Evolutionary conservation across 1,140 invertebrate genomes (phyloP).

Genomic region (Aphelenchoides avenae): DNA sequence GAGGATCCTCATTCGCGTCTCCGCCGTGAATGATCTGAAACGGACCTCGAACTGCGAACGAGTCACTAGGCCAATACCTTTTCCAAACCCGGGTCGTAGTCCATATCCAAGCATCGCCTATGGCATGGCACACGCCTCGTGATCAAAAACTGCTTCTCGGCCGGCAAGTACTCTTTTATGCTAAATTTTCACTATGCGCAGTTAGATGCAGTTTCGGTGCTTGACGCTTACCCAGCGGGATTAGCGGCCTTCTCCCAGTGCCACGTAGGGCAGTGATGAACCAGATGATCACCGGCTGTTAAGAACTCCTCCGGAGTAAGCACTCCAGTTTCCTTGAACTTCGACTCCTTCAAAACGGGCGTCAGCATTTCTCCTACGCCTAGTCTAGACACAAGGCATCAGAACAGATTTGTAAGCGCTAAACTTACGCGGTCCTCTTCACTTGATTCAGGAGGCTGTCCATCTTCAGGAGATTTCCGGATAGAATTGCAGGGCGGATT

Average conservation of each 20-base stretch:
- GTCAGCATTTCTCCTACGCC: conserved; percentile 92
- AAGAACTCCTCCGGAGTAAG: conserved; percentile 73
- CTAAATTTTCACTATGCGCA: conserved; percentile 74
- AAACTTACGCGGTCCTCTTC: conserved; percentile 23
- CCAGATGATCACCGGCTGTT: conserved; percentile 80
- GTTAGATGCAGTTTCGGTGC: conserved; percentile 54
- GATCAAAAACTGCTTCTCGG: conserved; percentile 93
- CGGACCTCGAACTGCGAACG: conserved; percentile 1
- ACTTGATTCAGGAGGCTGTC: conserved; percentile 34
- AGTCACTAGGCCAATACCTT: conserved; percentile 63
- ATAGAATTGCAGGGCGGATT: too few relatives aligned
- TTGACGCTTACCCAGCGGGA: conserved; percentile 61
- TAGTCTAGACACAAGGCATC: too few relatives aligned
- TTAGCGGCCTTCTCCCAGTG: conserved; percentile 85
- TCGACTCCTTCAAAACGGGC: conserved; percentile 93
- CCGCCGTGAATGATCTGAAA: conserved; percentile 68
- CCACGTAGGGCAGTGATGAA: conserved; percentile 99
- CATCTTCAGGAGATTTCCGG: too few relatives aligned
- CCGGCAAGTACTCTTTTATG: conserved; percentile 38
- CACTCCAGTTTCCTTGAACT: conserved; percentile 95
- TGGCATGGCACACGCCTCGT: conserved; percentile 74
- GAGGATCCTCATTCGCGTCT: conserved; percentile 75
- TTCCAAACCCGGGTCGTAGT: conserved; percentile 81
- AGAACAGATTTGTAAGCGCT: background rate
- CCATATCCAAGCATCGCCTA: conserved; percentile 70